Evolutionary conservation across 1,140 invertebrate genomes (phyloP).

Genomic region (Cylas formicarius): DNA sequence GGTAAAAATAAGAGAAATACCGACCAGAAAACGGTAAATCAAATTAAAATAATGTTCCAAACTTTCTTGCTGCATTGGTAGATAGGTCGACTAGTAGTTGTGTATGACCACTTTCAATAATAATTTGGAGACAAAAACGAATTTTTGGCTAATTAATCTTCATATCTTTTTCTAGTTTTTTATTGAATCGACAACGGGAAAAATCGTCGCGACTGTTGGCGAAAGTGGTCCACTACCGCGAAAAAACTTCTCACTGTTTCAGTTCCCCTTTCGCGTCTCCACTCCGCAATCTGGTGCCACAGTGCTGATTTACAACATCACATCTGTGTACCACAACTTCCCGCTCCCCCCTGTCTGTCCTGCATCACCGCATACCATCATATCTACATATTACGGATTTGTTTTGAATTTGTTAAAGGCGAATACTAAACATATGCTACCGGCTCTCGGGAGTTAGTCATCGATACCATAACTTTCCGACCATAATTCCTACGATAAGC

Average conservation of each 20-base stretch:
- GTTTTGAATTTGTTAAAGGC: conserved; percentile 35
- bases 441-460: conserved; percentile 7
- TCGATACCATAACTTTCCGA: too few relatives aligned
- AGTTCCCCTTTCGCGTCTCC: conserved; percentile 3
- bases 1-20: too few relatives aligned
- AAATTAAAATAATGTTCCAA: not conserved
- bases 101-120: too few relatives aligned
- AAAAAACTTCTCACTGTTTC: conserved; percentile 25
- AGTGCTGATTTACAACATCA: conserved; percentile 33
- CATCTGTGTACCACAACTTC: conserved; percentile 23
- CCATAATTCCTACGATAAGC: too few relatives aligned
- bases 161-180: too few relatives aligned
- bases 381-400: conserved; percentile 36
- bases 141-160: too few relatives aligned
- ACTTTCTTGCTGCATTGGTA: not conserved
- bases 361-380: conserved; percentile 24
- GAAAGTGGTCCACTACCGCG: conserved; percentile 11
- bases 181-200: not conserved
- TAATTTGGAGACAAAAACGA: too few relatives aligned
- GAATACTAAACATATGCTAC: conserved; percentile 12
- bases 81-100: too few relatives aligned
- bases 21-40: too few relatives aligned
- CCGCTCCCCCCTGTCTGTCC: conserved; percentile 13
- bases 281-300: conserved; percentile 22
- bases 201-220: conserved; percentile 9